These are phyloP conservation scores for Gila orcuttii DNA, from an alignment of 2,113 vertebrate species.

Conservation along the genomic window DNA sequence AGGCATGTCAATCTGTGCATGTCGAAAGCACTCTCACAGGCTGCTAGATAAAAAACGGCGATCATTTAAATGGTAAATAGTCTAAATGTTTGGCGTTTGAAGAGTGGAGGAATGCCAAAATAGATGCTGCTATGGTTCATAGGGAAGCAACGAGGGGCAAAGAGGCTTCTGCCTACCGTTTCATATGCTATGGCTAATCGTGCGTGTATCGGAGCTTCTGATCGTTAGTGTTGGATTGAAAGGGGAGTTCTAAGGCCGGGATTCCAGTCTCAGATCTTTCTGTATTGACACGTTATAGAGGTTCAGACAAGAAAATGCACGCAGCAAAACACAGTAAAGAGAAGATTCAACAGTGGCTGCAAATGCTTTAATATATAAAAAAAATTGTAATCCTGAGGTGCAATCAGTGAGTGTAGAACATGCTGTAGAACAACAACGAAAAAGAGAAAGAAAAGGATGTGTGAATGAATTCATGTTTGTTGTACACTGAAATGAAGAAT, in stretches of 20 bases:
- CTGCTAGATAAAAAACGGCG: constrained; percentile 51
- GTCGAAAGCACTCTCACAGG: constrained; percentile 57
- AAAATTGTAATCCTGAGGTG: not conserved
- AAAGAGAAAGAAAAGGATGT: not conserved
- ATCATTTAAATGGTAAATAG: constrained; percentile 64
- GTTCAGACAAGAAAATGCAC: not conserved
- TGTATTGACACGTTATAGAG: not conserved
- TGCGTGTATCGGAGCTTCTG: constrained; percentile 29
- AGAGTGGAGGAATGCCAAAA: constrained; percentile 51
- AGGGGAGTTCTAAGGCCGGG: constrained; percentile 24
- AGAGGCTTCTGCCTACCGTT: constrained; percentile 38
- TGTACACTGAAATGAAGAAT: not conserved
- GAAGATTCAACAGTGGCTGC: not conserved
- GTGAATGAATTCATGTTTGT: not conserved
- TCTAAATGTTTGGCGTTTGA: constrained; percentile 63
- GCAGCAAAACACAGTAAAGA: not conserved
- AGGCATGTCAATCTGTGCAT: constrained; percentile 59
- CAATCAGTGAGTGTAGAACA: not conserved
- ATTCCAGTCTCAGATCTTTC: constrained; percentile 24
- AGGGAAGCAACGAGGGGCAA: constrained; percentile 31
- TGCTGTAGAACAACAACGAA: not conserved
- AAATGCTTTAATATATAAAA: not conserved
- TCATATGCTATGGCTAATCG: constrained; percentile 38
- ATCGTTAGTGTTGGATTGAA: constrained; percentile 22
- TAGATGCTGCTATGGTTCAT: constrained; percentile 39